Percentiles rank a stretch among this genome's conserved stretches.
phyloP scores from a whole-genome alignment of 2,113 vertebrate species.

The Beaufortia kweichowensis region DNA sequence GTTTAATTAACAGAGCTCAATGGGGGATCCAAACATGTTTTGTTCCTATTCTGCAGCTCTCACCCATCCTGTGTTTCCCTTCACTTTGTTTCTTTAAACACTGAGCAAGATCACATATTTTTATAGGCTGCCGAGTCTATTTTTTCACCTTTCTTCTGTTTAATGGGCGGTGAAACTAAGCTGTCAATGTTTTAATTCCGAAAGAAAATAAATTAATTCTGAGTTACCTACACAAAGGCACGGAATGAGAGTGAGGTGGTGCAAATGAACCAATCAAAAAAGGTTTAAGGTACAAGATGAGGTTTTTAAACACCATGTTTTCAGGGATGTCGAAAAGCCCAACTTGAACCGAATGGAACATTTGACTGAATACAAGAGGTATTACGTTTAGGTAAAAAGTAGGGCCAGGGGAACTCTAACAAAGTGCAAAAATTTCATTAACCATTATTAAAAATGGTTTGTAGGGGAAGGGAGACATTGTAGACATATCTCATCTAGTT shows the following conservation, averaged over 20 bases:
- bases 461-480: neutral
- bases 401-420: neutral
- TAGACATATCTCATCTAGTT: neutral
- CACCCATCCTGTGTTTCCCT: neutral
- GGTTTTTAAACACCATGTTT: neutral
- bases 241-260: neutral
- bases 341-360: neutral
- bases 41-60: neutral
- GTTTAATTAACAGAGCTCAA: conserved; percentile 61
- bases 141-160: conserved; percentile 58
- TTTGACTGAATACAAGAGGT: neutral
- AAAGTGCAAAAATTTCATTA: neutral
- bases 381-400: neutral
- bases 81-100: neutral
- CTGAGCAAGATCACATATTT: neutral
- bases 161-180: conserved; percentile 46
- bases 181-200: neutral
- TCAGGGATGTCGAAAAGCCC: neutral
- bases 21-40: neutral
- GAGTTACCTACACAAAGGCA: conserved; percentile 4
- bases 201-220: conserved; percentile 10
- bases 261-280: neutral
- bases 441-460: neutral
- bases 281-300: neutral
- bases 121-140: conserved; percentile 18